These are phyloP conservation scores for Orycteropus afer DNA, from an alignment of 2,113 vertebrate species.

Conservation along the genomic window DNA sequence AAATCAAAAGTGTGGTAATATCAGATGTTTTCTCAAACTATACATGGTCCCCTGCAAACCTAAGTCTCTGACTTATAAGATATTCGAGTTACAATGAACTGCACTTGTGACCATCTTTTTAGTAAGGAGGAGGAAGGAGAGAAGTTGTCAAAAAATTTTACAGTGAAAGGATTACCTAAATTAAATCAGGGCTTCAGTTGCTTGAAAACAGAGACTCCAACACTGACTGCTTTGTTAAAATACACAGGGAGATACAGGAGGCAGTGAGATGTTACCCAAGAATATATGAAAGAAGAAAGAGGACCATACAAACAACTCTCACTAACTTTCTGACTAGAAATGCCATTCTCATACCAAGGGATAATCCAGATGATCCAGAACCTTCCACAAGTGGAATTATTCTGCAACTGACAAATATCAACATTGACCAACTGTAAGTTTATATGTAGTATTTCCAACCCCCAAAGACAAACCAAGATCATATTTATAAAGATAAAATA, in stretches of 20 bases:
- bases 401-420: neutral
- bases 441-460: neutral
- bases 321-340: too few species aligned
- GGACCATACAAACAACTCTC: too few species aligned
- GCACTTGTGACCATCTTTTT: neutral
- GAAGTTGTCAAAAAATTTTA: neutral
- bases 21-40: slow-evolving; percentile 2
- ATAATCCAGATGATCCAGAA: too few species aligned
- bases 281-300: too few species aligned
- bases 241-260: neutral
- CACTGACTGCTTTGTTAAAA: neutral
- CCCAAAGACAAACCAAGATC: neutral
- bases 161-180: neutral
- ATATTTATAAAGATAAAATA: neutral
- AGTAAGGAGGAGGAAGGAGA: neutral
- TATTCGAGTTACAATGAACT: neutral
- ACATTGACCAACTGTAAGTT: neutral
- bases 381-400: neutral
- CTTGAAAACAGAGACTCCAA: neutral
- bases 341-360: too few species aligned
- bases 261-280: too few species aligned
- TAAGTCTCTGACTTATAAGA: neutral
- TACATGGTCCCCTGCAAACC: neutral
- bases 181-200: neutral
- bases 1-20: slow-evolving; percentile 17